A percentile compares a stretch with the other conserved stretches of the same genome.
phyloP scores from a whole-genome alignment of 2,113 vertebrate species.

The Scolopax mira region DNA sequence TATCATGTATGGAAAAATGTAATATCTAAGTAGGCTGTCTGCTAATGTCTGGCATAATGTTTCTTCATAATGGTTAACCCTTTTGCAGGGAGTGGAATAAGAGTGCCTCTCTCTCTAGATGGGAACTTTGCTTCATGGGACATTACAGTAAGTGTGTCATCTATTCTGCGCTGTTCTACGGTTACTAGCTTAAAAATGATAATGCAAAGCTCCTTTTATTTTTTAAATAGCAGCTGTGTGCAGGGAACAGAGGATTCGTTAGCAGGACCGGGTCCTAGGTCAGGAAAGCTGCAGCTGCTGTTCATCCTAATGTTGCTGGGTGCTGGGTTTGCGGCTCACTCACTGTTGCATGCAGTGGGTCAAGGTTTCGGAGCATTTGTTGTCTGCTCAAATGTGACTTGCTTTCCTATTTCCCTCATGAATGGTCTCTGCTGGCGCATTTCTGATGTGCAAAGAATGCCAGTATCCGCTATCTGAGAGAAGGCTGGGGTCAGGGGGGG shows the following conservation, averaged over 20 bases:
- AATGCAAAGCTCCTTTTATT: constrained; percentile 79
- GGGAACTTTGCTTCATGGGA: constrained; percentile 97
- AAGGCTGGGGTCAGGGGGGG: constrained; percentile 81
- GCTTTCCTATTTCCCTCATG: constrained; percentile 83
- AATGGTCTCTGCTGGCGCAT: constrained; percentile 81
- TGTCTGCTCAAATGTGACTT: constrained; percentile 82
- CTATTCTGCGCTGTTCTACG: constrained; percentile 85
- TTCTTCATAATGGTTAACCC: constrained; percentile 85
- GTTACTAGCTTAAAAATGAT: constrained; percentile 77
- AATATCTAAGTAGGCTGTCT: constrained; percentile 83
- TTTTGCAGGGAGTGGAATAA: constrained; percentile 84
- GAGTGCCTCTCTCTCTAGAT: constrained; percentile 83
- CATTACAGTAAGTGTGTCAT: constrained; percentile 99
- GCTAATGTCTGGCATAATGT: constrained; percentile 84
- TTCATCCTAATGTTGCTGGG: constrained; percentile 69
- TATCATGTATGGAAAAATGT: constrained; percentile 87
- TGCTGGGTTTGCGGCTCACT: constrained; percentile 75
- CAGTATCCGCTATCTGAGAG: constrained; percentile 78
- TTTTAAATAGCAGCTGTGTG: constrained; percentile 71
- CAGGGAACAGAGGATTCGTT: constrained; percentile 66
- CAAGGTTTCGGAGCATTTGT: constrained; percentile 79
- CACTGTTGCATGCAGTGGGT: constrained; percentile 79
- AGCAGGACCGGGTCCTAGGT: constrained; percentile 72
- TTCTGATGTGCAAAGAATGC: constrained; percentile 85
- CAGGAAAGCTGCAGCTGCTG: constrained; percentile 69